Conservation (phyloP, 1,140 invertebrate species). For the Callitettix versicolor region DNA sequence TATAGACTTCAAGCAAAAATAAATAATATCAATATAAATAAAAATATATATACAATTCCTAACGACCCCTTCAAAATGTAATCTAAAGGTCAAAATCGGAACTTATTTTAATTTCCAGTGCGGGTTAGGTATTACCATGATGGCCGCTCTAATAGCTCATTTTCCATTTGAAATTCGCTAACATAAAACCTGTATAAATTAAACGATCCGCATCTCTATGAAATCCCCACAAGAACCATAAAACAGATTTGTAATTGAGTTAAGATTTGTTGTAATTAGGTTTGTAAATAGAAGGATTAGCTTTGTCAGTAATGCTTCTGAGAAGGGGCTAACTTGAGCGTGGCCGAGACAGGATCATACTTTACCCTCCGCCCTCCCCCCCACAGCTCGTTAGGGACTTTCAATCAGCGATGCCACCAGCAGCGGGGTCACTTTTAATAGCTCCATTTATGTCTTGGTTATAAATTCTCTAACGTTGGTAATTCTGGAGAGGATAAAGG, state of each 20-base stretch:
- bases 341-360: conserved; percentile 16
- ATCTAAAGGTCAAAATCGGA: too few relatives aligned
- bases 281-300: conserved; percentile 3
- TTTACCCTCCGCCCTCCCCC: conserved; percentile 4
- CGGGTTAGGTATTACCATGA: too few relatives aligned
- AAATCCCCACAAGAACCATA: neutral
- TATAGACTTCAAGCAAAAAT: too few relatives aligned
- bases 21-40: too few relatives aligned
- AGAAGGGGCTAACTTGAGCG: neutral
- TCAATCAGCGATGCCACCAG: conserved; percentile 15
- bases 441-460: conserved; percentile 17
- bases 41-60: too few relatives aligned
- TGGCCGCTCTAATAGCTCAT: neutral
- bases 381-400: conserved; percentile 9
- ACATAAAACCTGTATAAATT: neutral
- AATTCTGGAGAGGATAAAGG: neutral
- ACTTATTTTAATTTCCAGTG: too few relatives aligned
- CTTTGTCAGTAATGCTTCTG: conserved; percentile 5
- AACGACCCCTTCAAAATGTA: too few relatives aligned
- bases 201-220: neutral
- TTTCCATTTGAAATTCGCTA: neutral
- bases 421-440: conserved; percentile 17
- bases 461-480: conserved; percentile 15
- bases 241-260: neutral
- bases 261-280: neutral